Evolutionary conservation across 2,888 invertebrate species (phyloP), one percentile per base, ranked within the genome.

Genomic region (Campoplex nolae): DNA sequence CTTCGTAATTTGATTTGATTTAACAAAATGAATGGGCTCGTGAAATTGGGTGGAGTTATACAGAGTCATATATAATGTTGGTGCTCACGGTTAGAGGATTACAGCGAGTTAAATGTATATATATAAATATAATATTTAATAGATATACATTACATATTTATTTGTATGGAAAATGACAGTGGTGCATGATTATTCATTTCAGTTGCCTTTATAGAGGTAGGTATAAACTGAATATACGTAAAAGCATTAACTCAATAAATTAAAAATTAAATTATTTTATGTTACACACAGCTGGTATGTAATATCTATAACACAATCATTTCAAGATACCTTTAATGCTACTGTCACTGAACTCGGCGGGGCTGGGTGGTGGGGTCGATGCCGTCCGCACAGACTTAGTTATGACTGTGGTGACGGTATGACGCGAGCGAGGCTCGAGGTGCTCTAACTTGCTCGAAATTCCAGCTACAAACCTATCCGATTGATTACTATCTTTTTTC

Each of bases 281-380:
- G 94, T 94, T 94, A 94, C 94, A 94, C 94, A 94, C 94, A 94
- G 94, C 94, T 93, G 93, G 94, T 93, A 94, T 94, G 92, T 93
- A 94, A 93, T 93, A 93, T 92, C 92, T 92, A 92, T 93, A 94
- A 94, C 94, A 92, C 94, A 94, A 94, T 94, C 94, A 92, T 94
- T 94, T 92, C 93, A 94, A 94, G 94, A 92, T 94, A 94, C 94
- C 94, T 94, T 94, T 93, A 92, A 93, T 93, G 93, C 93, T 94
- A 93, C 91, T 93, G 93, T 94, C 94, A 94, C 92, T 94, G 94
- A 93, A 94, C 93, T 94, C 94, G 92, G 93, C 93, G 93, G 93
- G 93, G 93, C 93, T 94, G 94, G 93, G 93, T 94, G 94, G 94
- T 91, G 94, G 94, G 91, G 94, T 94, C 91, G 93, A 90, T 90